Evolutionary conservation across 2,888 invertebrate genomes (phyloP).

Genomic region (Labia minor): DNA sequence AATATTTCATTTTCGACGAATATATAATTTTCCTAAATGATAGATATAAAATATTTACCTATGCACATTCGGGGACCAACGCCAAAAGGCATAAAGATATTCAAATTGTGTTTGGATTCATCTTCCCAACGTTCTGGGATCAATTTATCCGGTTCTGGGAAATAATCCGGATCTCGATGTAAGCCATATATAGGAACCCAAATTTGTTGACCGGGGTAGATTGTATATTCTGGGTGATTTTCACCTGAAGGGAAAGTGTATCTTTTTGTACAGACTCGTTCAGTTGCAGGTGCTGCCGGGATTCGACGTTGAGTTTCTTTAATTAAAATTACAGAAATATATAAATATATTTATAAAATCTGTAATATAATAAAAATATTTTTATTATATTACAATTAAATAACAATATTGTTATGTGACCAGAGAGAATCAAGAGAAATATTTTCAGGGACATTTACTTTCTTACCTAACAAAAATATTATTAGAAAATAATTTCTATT

Average conservation of each 20-base stretch:
- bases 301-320: background rate
- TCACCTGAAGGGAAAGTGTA: background rate
- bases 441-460: too few species aligned
- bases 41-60: too few species aligned
- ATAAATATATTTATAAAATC: too few species aligned
- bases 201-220: conserved; percentile 35
- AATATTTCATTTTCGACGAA: background rate
- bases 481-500: too few species aligned
- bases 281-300: background rate
- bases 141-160: conserved; percentile 42
- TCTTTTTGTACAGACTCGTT: background rate
- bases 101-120: conserved; percentile 43
- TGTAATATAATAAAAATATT: too few species aligned
- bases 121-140: conserved; percentile 45
- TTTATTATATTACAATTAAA: too few species aligned
- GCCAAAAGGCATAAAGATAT: conserved; percentile 44
- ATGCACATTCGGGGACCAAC: conserved; percentile 51
- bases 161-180: conserved; percentile 44
- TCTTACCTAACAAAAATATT: too few species aligned
- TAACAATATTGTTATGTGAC: too few species aligned
- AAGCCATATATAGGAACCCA: conserved; percentile 38
- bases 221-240: conserved; percentile 20
- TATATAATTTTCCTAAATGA: background rate
- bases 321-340: too few species aligned
- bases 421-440: too few species aligned